These are phyloP conservation scores for Drosophila malerkotliana DNA, from an alignment of 1,140 invertebrate species.

Conservation along the genomic window DNA sequence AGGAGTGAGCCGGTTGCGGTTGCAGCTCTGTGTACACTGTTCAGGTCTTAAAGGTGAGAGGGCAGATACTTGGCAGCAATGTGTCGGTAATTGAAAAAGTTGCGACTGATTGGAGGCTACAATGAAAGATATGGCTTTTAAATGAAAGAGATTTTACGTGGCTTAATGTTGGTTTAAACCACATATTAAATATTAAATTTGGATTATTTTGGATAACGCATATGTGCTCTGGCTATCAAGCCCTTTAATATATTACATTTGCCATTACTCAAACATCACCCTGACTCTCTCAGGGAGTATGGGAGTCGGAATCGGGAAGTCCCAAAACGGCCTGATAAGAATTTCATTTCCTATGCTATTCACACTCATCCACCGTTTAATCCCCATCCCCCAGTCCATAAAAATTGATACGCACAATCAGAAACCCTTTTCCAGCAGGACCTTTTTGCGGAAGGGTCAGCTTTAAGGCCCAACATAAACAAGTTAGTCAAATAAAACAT, in stretches of 20 bases:
- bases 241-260: conserved; percentile 38
- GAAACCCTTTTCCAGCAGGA: conserved; percentile 47
- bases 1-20: conserved; percentile 26
- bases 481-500: conserved; percentile 73
- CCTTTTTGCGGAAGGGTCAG: conserved; percentile 34
- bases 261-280: conserved; percentile 11
- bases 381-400: conserved; percentile 25
- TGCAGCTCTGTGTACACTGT: conserved; percentile 13
- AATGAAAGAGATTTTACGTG: not conserved
- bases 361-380: conserved; percentile 42
- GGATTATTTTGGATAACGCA: not conserved
- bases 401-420: conserved; percentile 56
- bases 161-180: not conserved
- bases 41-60: conserved; percentile 40
- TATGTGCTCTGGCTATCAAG: not conserved
- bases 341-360: conserved; percentile 56
- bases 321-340: conserved; percentile 53
- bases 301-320: conserved; percentile 16
- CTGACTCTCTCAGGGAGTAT: not conserved
- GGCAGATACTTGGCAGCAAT: conserved; percentile 5
- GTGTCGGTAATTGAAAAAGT: conserved; percentile 36
- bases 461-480: conserved; percentile 57
- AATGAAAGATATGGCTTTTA: not conserved
- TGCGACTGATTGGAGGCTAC: conserved; percentile 28
- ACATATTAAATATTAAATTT: too few relatives aligned